A percentile compares a stretch with the other conserved stretches of the same genome.
These are phyloP conservation scores for Blera fallax DNA, from an alignment of 2,888 invertebrate genomes.

Conservation along the genomic window DNA sequence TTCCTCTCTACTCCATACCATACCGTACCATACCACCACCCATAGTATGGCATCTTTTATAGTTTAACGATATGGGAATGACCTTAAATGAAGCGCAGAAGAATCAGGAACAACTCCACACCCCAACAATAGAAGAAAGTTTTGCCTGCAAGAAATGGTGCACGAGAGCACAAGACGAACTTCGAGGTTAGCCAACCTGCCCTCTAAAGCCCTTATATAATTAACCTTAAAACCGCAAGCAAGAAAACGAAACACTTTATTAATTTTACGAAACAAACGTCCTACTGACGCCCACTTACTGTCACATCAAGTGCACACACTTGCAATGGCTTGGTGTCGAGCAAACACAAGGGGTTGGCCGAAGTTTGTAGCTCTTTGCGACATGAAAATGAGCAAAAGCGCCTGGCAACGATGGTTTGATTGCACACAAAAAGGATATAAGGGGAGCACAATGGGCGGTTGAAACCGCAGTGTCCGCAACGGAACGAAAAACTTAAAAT, in stretches of 20 bases:
- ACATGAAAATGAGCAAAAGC: constrained; percentile 37
- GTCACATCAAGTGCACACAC: constrained; percentile 68
- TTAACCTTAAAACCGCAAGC: constrained; percentile 66
- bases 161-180: constrained; percentile 52
- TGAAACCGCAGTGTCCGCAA: constrained; percentile 64
- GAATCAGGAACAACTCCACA: constrained; percentile 8
- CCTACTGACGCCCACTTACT: constrained; percentile 66
- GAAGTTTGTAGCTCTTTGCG: constrained; percentile 46
- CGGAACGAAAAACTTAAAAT: constrained; percentile 54
- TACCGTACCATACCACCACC: no score
- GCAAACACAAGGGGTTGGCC: constrained; percentile 44
- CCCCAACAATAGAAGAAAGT: constrained; percentile 42
- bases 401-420: constrained; percentile 11
- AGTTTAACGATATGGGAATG: constrained; percentile 61
- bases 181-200: constrained; percentile 65
- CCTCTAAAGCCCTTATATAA: constrained; percentile 66
- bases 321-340: constrained; percentile 34
- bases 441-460: constrained; percentile 32
- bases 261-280: constrained; percentile 67
- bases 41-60: constrained; percentile 58
- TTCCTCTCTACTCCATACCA: constrained; percentile 3
- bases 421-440: not conserved
- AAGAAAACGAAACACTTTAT: constrained; percentile 70
- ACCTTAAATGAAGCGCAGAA: constrained; percentile 44
- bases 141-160: constrained; percentile 41